Conservation (phyloP, 2,797 vertebrate species). For the Allobates femoralis region DNA sequence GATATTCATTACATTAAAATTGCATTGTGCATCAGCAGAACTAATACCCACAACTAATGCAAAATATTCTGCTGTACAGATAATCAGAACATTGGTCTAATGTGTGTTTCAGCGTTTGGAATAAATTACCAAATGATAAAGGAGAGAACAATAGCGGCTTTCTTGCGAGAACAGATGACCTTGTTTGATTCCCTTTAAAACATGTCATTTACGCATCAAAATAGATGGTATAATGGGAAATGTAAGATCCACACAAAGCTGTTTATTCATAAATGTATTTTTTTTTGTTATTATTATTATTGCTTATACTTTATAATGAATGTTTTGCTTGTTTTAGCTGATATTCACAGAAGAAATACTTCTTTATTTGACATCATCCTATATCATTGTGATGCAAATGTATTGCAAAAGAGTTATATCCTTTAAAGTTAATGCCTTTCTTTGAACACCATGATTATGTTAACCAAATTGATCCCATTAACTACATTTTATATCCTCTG, state of each 20-base stretch:
- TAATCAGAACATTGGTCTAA: slow-evolving; percentile 26
- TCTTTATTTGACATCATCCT: background rate
- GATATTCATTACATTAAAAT: slow-evolving; percentile 19
- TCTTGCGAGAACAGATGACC: slow-evolving; percentile 40
- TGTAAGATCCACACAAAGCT: slow-evolving; percentile 2
- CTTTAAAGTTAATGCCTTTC: background rate
- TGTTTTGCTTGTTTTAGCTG: background rate
- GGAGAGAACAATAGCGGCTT: slow-evolving; percentile 8
- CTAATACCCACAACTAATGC: background rate
- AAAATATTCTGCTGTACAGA: slow-evolving; percentile 18
- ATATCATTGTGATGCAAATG: background rate
- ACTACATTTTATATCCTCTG: no score
- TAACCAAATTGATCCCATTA: no score
- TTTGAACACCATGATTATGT: background rate
- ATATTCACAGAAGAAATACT: background rate
- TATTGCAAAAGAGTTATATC: background rate
- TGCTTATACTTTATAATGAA: background rate
- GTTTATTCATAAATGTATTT: slow-evolving; percentile 12
- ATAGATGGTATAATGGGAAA: slow-evolving; percentile 21
- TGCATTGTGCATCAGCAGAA: slow-evolving; percentile 11
- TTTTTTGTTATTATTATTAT: background rate
- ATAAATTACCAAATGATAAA: slow-evolving; percentile 19
- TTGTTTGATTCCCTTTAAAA: slow-evolving; percentile 25
- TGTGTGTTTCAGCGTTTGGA: slow-evolving; percentile 18
- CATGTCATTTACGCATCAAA: background rate